A percentile compares a stretch with the other conserved stretches of the same genome.
Evolutionary conservation across 2,113 vertebrate species (phyloP).

Genomic region (Bubo scandiacus): DNA sequence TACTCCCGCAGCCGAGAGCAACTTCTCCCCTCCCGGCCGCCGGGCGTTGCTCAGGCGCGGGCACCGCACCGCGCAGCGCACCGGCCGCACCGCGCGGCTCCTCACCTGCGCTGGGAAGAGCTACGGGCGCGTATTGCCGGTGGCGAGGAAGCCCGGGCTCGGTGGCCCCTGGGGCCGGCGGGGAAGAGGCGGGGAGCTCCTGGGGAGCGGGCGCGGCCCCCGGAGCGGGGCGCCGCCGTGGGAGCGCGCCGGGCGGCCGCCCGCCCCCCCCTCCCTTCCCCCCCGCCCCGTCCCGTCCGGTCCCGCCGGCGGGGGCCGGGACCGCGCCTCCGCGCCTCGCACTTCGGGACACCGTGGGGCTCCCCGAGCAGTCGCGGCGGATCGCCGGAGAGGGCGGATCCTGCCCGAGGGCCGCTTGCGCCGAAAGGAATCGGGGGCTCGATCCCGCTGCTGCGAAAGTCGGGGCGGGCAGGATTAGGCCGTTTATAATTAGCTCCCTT

Average conservation of each 20-base stretch:
- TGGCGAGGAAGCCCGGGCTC: not conserved
- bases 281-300: not conserved
- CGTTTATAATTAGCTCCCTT: constrained; percentile 64
- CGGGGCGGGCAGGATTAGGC: constrained; percentile 44
- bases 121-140: fast-evolving
- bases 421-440: not conserved
- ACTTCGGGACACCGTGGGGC: not conserved
- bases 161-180: not conserved
- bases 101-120: not conserved
- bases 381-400: not conserved
- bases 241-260: not conserved
- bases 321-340: not conserved
- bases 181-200: not conserved
- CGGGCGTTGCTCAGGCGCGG: not conserved
- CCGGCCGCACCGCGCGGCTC: not conserved
- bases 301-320: not conserved
- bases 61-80: not conserved
- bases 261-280: not conserved
- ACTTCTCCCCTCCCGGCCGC: constrained; percentile 14
- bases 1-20: constrained; percentile 33
- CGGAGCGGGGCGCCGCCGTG: not conserved
- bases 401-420: not conserved
- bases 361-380: not conserved
- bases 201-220: not conserved
- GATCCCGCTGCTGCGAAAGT: not conserved